phyloP scores from a whole-genome alignment of 1,140 invertebrate species.

The Phymastichus coffea region DNA sequence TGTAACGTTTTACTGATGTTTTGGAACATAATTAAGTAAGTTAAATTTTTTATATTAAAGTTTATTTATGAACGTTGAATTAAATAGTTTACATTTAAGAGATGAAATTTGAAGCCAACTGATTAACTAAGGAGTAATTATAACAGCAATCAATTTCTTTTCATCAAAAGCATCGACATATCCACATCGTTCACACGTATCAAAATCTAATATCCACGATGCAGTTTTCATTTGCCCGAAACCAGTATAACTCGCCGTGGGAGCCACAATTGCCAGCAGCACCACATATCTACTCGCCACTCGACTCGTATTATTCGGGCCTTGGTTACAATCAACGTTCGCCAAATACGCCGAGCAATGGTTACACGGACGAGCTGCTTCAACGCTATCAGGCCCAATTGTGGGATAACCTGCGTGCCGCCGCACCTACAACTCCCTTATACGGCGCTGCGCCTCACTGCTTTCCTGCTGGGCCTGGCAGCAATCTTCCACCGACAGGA shows the following conservation, averaged over 20 bases:
- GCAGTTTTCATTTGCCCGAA: too few species aligned
- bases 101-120: too few species aligned
- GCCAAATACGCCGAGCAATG: constrained; percentile 31
- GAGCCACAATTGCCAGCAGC: constrained; percentile 35
- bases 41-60: too few species aligned
- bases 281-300: constrained; percentile 37
- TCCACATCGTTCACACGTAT: too few species aligned
- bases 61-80: too few species aligned
- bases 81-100: too few species aligned
- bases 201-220: too few species aligned
- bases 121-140: too few species aligned
- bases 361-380: constrained; percentile 49
- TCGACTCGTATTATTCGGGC: constrained; percentile 42
- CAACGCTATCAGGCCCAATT: constrained; percentile 59
- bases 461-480: constrained; percentile 29
- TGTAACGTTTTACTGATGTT: too few species aligned
- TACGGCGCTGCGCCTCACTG: constrained; percentile 45
- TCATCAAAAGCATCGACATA: too few species aligned
- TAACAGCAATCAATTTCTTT: too few species aligned
- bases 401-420: constrained; percentile 60
- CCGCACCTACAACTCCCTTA: constrained; percentile 56
- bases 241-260: constrained; percentile 46
- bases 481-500: constrained; percentile 1
- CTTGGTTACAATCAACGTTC: constrained; percentile 37
- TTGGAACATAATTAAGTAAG: too few species aligned